Evolutionary conservation across 2,797 vertebrate genomes (phyloP), one percentile per base, ranked within the genome.

Genomic region (Galagoides demidoff): DNA sequence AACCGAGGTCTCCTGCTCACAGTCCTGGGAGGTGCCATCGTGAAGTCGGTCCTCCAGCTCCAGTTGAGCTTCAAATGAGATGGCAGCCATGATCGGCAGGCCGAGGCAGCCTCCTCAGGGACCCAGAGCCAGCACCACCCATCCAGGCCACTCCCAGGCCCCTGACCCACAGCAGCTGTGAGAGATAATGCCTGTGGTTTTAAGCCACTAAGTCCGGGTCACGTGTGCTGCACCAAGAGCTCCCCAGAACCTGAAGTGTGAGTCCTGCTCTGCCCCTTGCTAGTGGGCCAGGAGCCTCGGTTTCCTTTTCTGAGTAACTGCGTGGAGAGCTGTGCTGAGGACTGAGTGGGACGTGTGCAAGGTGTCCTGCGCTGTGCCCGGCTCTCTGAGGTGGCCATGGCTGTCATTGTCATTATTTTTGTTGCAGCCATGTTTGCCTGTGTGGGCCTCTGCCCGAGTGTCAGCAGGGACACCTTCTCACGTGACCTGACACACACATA

Each of bases 271-370:
- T 11, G 39, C 37, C 31, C 37, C 14, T 52, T 3, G 4, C 22
- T 0, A 8, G 29, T 31, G 57, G 57, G 4, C 49, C 6, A 0
- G 2, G n/a, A 61, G 45, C 57, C 76, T 64, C 10, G 1, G 74
- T 39, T 39, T 81, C 49, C 31, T n/a, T 16, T 49, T n/a, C 76
- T 7, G 43, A 2, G 0, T 2, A 9, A 27, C 20, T 8, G 5
- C 31, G 7, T 5, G 7, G 23, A 39, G 57, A 14, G 2, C 64
- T 0, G 11, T 6, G 11, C 31, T 4, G n/a, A 4, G 61, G 17
- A 3, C 22, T 0, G 3, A 23, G 27, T 0, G 55, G 20, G 29
- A 4, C 1, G 20, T 4, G 3, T 1, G 9, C 17, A 16, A 2
- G 19, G 19, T 23, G 23, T 2, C 37, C 63, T 2, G 29, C 25